These are phyloP conservation scores for Cremastinae sp. DNA, from an alignment of 2,888 invertebrate species.

Conservation along the genomic window DNA sequence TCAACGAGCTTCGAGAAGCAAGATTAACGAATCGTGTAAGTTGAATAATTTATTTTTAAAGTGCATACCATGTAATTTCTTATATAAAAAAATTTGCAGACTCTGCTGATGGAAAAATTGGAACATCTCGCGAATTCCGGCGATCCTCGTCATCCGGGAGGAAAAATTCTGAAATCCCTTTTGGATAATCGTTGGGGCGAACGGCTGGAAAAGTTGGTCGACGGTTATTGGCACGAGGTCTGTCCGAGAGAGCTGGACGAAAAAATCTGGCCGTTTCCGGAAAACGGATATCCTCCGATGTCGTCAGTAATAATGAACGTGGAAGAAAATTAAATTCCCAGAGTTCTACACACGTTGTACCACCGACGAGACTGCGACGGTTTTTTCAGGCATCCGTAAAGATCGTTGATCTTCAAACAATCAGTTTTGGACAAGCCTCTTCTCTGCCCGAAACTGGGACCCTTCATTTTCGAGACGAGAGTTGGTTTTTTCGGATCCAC, in stretches of 20 bases:
- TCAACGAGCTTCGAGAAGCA: conserved; percentile 49
- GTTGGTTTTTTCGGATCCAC: conserved; percentile 84
- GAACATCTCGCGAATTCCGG: conserved; percentile 45
- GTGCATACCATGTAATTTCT: neutral
- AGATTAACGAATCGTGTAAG: conserved; percentile 53
- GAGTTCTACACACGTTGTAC: conserved; percentile 82
- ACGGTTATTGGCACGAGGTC: conserved; percentile 55
- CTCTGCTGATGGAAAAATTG: conserved; percentile 54
- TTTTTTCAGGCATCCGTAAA: conserved; percentile 84
- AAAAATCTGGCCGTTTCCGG: conserved; percentile 62
- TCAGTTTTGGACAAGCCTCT: conserved; percentile 85
- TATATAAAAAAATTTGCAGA: conserved; percentile 31
- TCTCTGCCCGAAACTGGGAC: conserved; percentile 84
- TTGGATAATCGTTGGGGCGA: conserved; percentile 59
- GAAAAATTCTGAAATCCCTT: conserved; percentile 38
- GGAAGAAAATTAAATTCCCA: conserved; percentile 79
- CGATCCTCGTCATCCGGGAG: conserved; percentile 45
- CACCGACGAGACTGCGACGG: conserved; percentile 81
- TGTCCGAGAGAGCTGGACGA: conserved; percentile 45
- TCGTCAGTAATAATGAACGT: conserved; percentile 8
- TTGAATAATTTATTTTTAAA: neutral
- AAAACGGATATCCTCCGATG: conserved; percentile 42
- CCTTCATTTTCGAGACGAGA: conserved; percentile 83
- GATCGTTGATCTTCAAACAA: conserved; percentile 86
- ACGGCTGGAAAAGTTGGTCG: conserved; percentile 54